These are phyloP conservation scores for Diaphora mendica DNA, from an alignment of 2,888 invertebrate species.

Conservation along the genomic window DNA sequence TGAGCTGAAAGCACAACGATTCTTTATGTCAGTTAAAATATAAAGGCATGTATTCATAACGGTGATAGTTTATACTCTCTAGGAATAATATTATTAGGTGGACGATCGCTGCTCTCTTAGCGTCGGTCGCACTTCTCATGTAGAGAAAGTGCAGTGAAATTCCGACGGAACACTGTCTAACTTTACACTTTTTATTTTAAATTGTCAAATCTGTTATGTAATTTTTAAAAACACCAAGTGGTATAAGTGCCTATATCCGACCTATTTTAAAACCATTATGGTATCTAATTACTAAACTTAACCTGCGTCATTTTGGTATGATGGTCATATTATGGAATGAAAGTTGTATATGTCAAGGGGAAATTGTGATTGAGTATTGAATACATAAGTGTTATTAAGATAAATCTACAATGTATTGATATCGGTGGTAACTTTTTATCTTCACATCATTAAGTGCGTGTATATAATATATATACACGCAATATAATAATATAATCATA, in stretches of 20 bases:
- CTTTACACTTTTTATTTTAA: too few relatives aligned
- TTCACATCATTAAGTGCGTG: background rate
- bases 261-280: background rate
- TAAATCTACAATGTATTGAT: background rate
- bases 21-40: background rate
- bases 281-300: background rate
- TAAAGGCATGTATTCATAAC: background rate
- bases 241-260: background rate
- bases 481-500: too few relatives aligned
- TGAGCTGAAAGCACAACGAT: background rate
- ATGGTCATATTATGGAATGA: too few relatives aligned
- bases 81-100: background rate
- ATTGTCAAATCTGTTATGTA: too few relatives aligned
- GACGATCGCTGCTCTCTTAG: slow-evolving; percentile 26
- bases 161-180: slow-evolving; percentile 34
- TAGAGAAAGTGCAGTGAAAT: slow-evolving; percentile 59
- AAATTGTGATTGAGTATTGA: background rate
- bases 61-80: background rate
- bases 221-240: background rate
- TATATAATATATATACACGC: too few relatives aligned
- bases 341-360: background rate
- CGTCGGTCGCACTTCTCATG: slow-evolving; percentile 2
- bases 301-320: background rate
- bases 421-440: background rate
- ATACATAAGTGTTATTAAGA: background rate